phyloP scores from a whole-genome alignment of 2,113 vertebrate genomes.

The Spilogale gracilis region DNA sequence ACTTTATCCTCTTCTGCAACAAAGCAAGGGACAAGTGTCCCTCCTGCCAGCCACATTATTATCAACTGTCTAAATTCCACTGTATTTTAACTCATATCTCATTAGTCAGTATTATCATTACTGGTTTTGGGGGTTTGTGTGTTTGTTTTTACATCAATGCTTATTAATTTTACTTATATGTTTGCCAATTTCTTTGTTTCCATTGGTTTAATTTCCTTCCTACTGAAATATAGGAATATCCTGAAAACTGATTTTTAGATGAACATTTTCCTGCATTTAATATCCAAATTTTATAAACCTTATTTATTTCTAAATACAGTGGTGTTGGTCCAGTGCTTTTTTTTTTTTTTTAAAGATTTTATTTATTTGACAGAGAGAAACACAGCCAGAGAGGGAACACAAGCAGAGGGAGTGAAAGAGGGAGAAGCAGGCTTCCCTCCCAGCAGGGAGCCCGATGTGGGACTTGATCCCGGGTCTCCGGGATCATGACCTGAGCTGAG shows the following conservation, averaged over 20 bases:
- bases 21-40: background rate
- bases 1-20: background rate
- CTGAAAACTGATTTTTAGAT: conserved; percentile 42
- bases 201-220: conserved; percentile 13
- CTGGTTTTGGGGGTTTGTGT: background rate
- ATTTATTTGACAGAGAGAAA: too few relatives aligned
- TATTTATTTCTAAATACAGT: background rate
- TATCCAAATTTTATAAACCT: background rate
- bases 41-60: background rate
- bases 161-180: conserved; percentile 39
- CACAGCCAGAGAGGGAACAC: too few relatives aligned
- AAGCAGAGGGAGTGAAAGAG: too few relatives aligned
- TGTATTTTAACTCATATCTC: background rate
- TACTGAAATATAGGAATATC: background rate
- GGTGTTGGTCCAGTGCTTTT: too few relatives aligned
- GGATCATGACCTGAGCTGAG: too few relatives aligned
- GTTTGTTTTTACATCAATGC: background rate
- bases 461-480: too few relatives aligned
- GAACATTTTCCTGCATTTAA: conserved; percentile 25
- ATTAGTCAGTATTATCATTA: background rate
- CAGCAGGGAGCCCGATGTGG: too few relatives aligned
- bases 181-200: conserved; percentile 26
- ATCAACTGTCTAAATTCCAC: background rate
- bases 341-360: too few relatives aligned
- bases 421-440: too few relatives aligned